These are phyloP conservation scores for Pelecanus crispus DNA, from an alignment of 2,113 vertebrate species.

Conservation along the genomic window DNA sequence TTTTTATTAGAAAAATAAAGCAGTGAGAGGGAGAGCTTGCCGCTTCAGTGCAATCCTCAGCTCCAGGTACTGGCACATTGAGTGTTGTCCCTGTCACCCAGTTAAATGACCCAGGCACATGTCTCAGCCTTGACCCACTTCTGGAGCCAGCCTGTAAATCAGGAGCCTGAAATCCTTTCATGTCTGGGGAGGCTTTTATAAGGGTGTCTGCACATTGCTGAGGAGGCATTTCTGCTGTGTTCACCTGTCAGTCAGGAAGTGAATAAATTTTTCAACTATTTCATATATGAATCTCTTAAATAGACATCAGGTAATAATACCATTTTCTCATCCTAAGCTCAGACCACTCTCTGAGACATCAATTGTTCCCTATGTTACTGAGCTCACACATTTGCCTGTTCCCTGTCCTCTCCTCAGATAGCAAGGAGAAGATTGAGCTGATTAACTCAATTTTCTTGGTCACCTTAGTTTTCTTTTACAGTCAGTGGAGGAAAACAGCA, in stretches of 20 bases:
- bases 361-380: not conserved
- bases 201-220: conserved; percentile 9
- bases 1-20: not conserved
- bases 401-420: not conserved
- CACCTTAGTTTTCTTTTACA: not conserved
- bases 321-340: not conserved
- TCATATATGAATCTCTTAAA: not conserved
- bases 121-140: conserved; percentile 38
- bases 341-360: not conserved
- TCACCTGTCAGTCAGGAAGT: not conserved
- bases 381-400: not conserved
- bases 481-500: not conserved
- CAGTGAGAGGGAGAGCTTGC: not conserved
- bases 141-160: conserved; percentile 2
- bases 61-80: not conserved
- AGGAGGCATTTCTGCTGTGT: not conserved
- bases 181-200: not conserved
- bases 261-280: not conserved
- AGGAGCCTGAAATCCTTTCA: conserved; percentile 31
- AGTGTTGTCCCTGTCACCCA: not conserved
- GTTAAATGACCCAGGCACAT: conserved; percentile 19
- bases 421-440: not conserved
- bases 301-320: not conserved
- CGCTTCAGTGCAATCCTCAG: not conserved
- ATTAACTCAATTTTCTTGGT: not conserved